Percentiles rank a stretch among this genome's conserved stretches.
Conservation (phyloP, 2,797 vertebrate genomes). For the Sebastes iracundus region DNA sequence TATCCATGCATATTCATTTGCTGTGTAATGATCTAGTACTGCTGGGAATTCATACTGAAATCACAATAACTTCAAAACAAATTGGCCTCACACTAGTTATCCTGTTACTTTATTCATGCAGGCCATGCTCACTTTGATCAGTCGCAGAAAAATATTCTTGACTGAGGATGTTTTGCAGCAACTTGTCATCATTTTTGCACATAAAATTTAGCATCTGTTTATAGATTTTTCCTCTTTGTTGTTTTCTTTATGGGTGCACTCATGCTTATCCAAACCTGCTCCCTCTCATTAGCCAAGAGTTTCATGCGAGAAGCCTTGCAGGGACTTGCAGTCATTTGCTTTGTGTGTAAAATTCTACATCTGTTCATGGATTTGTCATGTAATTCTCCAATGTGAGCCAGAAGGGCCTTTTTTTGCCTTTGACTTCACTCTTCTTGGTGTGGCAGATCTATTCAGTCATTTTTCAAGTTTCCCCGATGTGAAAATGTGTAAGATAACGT, state of each 20-base stretch:
- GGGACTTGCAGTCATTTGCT: constrained; percentile 53
- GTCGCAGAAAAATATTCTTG: constrained; percentile 40
- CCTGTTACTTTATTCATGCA: constrained; percentile 6
- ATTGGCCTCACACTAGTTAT: constrained; percentile 15
- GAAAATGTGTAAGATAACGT: constrained; percentile 47
- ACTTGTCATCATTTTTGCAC: constrained; percentile 61
- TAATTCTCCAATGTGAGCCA: constrained; percentile 53
- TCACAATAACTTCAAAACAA: constrained; percentile 16
- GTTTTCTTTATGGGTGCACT: constrained; percentile 34
- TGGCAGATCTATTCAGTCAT: constrained; percentile 26
- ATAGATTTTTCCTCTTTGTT: constrained; percentile 44
- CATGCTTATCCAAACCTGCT: constrained; percentile 50
- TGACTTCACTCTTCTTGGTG: constrained; percentile 12
- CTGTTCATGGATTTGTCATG: constrained; percentile 64
- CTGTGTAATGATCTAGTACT: constrained; percentile 3
- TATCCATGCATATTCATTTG: background rate
- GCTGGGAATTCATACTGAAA: constrained; percentile 4
- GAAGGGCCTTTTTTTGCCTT: constrained; percentile 29
- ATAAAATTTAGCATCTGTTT: constrained; percentile 73
- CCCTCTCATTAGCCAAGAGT: constrained; percentile 54
- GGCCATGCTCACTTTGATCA: constrained; percentile 55
- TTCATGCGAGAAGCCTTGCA: constrained; percentile 52
- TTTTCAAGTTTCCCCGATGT: constrained; percentile 34
- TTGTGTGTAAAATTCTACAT: constrained; percentile 58
- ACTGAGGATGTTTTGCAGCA: constrained; percentile 45